Evolutionary conservation across 2,888 invertebrate species (phyloP).

Genomic region (Doris montereyensis): DNA sequence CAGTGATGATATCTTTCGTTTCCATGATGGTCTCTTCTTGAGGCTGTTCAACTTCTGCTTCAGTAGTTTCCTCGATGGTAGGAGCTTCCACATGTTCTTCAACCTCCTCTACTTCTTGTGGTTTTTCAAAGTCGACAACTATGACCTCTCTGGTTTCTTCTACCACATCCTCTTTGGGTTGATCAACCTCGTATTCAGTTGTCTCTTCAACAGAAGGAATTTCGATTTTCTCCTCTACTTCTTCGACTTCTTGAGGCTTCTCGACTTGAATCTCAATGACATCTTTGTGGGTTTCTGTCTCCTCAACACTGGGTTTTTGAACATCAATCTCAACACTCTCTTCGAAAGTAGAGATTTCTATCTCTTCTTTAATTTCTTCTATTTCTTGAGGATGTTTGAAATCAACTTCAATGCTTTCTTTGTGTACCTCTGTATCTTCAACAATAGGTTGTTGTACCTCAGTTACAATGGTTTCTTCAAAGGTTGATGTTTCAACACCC

Average conservation of each 20-base stretch:
- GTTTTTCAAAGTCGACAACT: conserved; percentile 33
- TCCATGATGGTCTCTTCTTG: conserved; percentile 33
- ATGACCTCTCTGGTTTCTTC: conserved; percentile 44
- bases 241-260: conserved; percentile 48
- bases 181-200: conserved; percentile 29
- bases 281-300: conserved; percentile 37
- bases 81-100: conserved; percentile 4
- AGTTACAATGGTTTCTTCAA: neutral
- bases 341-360: too few relatives aligned
- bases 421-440: too few relatives aligned
- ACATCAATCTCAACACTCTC: conserved; percentile 43
- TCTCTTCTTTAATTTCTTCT: too few relatives aligned
- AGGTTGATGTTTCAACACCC: conserved; percentile 17
- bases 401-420: too few relatives aligned
- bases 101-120: conserved; percentile 24
- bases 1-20: conserved; percentile 28
- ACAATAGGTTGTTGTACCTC: too few relatives aligned
- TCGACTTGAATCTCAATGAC: conserved; percentile 45
- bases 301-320: conserved; percentile 45
- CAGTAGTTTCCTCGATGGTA: conserved; percentile 23
- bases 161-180: conserved; percentile 39
- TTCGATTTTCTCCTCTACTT: conserved; percentile 22
- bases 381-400: too few relatives aligned
- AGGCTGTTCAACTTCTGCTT: too few relatives aligned
- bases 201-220: neutral